A percentile compares a stretch with the other conserved stretches of the same genome.
Conservation (phyloP, 2,888 invertebrate species). For the Xanthorhoe designata region DNA sequence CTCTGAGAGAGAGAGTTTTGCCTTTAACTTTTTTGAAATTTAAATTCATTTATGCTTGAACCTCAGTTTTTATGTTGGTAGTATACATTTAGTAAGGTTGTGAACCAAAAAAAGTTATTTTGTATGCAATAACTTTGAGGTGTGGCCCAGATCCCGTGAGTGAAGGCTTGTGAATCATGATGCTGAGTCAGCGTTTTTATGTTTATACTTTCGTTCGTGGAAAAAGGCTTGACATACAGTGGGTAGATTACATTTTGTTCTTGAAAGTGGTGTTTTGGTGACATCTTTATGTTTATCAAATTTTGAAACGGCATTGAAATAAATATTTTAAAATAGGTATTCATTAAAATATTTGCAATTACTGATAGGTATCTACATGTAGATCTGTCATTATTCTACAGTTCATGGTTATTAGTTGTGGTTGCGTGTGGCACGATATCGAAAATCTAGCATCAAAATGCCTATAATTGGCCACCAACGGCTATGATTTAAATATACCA, state of each 20-base stretch:
- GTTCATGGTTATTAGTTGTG: constrained; percentile 7
- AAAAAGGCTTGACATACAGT: constrained; percentile 21
- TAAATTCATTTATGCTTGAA: too few relatives aligned
- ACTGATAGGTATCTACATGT: not conserved
- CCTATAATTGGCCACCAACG: constrained; percentile 15
- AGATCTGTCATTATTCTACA: not conserved
- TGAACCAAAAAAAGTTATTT: constrained; percentile 2
- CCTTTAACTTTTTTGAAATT: too few relatives aligned
- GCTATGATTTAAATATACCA: constrained; percentile 4
- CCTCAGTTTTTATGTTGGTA: not conserved
- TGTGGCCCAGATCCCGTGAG: constrained; percentile 2
- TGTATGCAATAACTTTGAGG: constrained; percentile 8
- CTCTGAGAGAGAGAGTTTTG: too few relatives aligned
- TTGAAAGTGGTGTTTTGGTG: constrained; percentile 1
- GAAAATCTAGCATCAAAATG: constrained; percentile 23
- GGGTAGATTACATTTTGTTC: constrained; percentile 6
- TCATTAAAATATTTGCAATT: not conserved
- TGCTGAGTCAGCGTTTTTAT: constrained; percentile 20
- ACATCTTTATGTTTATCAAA: not conserved
- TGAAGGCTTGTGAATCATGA: constrained; percentile 18
- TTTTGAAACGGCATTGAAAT: too few relatives aligned
- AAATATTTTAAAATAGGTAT: too few relatives aligned
- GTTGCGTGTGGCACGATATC: constrained; percentile 32
- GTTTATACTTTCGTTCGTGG: constrained; percentile 22
- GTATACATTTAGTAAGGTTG: not conserved